These are phyloP conservation scores for Bombyx mandarina DNA, from an alignment of 1,140 invertebrate species.

Conservation along the genomic window DNA sequence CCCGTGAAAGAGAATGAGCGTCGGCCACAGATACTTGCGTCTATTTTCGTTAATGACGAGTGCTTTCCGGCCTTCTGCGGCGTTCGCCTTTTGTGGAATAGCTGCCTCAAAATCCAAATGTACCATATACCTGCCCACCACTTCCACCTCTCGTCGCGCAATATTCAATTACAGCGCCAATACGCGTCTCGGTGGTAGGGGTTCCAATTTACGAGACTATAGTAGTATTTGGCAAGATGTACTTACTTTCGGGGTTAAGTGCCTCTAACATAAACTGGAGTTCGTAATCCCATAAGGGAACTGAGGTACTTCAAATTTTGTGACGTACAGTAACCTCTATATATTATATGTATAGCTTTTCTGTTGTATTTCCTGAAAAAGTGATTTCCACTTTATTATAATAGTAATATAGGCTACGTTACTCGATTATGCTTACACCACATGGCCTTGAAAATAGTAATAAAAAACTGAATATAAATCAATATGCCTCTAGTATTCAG, in stretches of 20 bases:
- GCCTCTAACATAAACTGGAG: conserved; percentile 9
- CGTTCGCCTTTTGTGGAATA: conserved; percentile 8
- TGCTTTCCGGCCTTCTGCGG: conserved; percentile 22
- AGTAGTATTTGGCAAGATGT: conserved; percentile 1
- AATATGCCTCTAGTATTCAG: no score
- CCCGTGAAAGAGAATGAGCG: conserved; percentile 40
- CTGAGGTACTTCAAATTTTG: conserved; percentile 7
- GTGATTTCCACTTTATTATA: conserved; percentile 1
- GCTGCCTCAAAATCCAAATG: conserved; percentile 2
- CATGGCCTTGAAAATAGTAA: no score
- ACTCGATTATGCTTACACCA: no score
- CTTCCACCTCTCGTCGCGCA: not conserved
- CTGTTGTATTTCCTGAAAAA: conserved; percentile 5
- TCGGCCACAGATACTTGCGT: conserved; percentile 19
- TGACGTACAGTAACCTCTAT: conserved; percentile 5
- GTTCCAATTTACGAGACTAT: conserved; percentile 12
- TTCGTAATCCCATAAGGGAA: conserved; percentile 7
- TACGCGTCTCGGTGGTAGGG: not conserved
- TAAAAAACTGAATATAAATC: no score
- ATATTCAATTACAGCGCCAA: conserved; percentile 1
- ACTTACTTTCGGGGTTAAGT: conserved; percentile 8
- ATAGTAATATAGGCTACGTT: no score
- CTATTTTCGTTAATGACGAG: conserved; percentile 42
- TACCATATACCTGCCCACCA: not conserved
- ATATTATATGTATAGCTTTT: conserved; percentile 6